These are phyloP conservation scores for Bemisia tabaci DNA, from an alignment of 1,140 invertebrate genomes.

Conservation along the genomic window DNA sequence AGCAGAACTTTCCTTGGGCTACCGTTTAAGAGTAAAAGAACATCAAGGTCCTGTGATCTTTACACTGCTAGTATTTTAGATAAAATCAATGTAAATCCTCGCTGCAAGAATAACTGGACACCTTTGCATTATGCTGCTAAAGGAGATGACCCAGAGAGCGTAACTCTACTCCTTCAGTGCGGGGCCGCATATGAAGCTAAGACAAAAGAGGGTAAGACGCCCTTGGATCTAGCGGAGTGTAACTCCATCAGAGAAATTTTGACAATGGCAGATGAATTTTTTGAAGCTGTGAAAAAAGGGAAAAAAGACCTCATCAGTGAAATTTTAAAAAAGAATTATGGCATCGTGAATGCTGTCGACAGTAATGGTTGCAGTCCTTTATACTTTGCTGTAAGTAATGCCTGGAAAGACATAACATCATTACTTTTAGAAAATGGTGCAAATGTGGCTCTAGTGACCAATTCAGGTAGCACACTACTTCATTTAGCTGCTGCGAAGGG, in stretches of 20 bases:
- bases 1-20: too few relatives aligned
- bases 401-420: neutral
- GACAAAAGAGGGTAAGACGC: neutral
- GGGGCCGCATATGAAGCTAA: neutral
- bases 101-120: neutral
- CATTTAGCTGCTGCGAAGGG: neutral
- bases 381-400: neutral
- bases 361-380: neutral
- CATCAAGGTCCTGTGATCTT: too few relatives aligned
- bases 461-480: neutral
- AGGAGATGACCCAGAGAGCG: neutral
- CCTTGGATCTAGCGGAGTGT: neutral
- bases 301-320: neutral
- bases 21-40: too few relatives aligned
- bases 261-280: neutral
- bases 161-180: neutral
- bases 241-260: neutral
- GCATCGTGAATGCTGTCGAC: neutral
- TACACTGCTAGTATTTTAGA: neutral
- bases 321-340: neutral
- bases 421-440: neutral
- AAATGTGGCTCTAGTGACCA: neutral
- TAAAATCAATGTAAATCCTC: neutral
- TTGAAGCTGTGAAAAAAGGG: neutral
- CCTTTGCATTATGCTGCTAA: neutral